phyloP scores from a whole-genome alignment of 2,113 vertebrate species.

The Rattus norvegicus region GRCr8 NC_086019.1:35857001-35857500 shows the following conservation, averaged over 20 bases:
- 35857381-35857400: neutral
- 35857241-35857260: neutral
- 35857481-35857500: neutral
- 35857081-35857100: neutral
- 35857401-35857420: neutral
- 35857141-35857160: rapidly evolving
- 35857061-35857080: rapidly evolving
- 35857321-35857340: neutral
- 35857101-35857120: neutral
- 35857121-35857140: rapidly evolving
- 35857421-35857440: neutral
- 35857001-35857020: neutral
- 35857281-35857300: neutral
- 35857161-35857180: neutral
- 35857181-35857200: rapidly evolving
- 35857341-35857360: neutral
- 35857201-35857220: neutral
- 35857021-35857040: neutral
- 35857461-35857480: neutral
- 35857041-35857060: neutral
- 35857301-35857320: neutral
- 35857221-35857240: neutral
- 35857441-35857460: neutral
- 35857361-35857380: neutral
- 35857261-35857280: neutral